Conservation (phyloP, 2,113 vertebrate genomes). For the Microcebus griseorufus region DNA sequence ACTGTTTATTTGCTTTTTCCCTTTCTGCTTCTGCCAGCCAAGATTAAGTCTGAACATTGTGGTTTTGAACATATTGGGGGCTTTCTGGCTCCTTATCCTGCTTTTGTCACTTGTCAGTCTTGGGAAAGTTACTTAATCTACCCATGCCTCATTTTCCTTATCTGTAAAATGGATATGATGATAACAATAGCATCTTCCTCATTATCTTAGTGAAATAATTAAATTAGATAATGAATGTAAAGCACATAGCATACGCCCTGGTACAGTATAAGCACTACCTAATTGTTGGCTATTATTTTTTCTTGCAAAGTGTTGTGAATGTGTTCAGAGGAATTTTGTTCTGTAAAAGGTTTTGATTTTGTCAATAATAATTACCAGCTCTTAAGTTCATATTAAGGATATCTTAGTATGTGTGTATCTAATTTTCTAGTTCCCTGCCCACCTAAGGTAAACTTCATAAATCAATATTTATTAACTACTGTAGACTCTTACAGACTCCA, state of each 20-base stretch:
- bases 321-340: not conserved
- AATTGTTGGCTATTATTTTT: not conserved
- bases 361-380: not conserved
- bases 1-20: not conserved
- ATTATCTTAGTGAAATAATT: not conserved
- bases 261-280: not conserved
- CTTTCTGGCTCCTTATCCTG: not conserved
- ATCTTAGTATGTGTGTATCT: not conserved
- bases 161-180: not conserved
- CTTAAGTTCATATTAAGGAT: not conserved
- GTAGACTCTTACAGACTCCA: not conserved
- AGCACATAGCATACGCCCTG: not conserved
- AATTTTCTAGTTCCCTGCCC: not conserved
- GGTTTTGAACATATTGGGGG: not conserved
- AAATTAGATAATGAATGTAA: not conserved
- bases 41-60: not conserved
- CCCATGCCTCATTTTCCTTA: not conserved
- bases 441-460: not conserved
- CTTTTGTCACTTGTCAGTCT: not conserved
- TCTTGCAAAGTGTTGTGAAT: not conserved
- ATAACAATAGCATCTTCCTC: not conserved
- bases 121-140: not conserved
- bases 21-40: constrained; percentile 8
- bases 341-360: not conserved
- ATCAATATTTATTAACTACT: not conserved